Conservation (phyloP, 1,140 invertebrate species). For the Microplitis demolitor region DNA sequence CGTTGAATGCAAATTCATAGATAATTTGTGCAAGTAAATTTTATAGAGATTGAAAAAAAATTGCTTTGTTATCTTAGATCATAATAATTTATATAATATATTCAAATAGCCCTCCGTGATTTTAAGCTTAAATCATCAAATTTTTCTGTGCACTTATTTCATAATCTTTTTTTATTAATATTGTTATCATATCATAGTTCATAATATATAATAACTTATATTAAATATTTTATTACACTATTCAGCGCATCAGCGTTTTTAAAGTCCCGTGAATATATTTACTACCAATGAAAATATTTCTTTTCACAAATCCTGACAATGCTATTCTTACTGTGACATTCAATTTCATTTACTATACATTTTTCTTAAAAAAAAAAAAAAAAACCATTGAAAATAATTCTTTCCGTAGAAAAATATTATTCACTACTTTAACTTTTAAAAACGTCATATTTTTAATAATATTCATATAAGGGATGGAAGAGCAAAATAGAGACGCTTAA, state of each 20-base stretch:
- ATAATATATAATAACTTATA: no score
- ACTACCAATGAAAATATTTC: not conserved
- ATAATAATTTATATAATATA: not conserved
- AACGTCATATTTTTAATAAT: no score
- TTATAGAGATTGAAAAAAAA: not conserved
- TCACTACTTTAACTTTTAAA: no score
- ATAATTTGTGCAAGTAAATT: no score
- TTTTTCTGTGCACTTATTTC: not conserved
- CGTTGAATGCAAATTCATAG: no score
- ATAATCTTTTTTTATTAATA: not conserved
- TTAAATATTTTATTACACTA: not conserved
- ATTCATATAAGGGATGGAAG: no score
- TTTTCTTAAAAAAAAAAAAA: not conserved
- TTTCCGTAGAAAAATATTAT: no score
- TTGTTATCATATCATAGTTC: no score
- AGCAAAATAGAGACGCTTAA: no score
- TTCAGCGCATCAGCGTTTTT: not conserved
- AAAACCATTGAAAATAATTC: not conserved
- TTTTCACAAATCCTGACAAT: not conserved
- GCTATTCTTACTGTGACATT: not conserved
- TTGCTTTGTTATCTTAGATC: not conserved
- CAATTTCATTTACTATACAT: not conserved
- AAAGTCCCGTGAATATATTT: not conserved
- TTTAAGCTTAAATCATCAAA: not conserved
- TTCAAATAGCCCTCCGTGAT: not conserved